These are phyloP conservation scores for Acholoe squamosa DNA, from an alignment of 2,888 invertebrate species.

Conservation along the genomic window DNA sequence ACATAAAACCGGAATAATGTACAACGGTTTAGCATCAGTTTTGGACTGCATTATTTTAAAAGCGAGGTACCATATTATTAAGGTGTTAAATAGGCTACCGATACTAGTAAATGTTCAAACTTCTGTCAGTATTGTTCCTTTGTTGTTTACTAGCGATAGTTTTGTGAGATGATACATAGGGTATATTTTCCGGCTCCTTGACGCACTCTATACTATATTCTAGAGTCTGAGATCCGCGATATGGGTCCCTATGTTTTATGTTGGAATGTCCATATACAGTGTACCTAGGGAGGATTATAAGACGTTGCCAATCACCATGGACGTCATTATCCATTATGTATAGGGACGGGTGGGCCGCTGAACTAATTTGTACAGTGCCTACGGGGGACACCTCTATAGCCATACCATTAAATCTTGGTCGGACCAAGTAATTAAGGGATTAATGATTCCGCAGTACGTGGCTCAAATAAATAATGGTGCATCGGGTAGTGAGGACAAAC, in stretches of 20 bases:
- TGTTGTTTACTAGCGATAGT: too few species aligned
- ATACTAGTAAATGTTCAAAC: too few species aligned
- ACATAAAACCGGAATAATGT: too few species aligned
- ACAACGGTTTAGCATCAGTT: too few species aligned
- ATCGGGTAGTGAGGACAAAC: not conserved
- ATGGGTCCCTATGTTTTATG: not conserved
- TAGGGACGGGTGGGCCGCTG: not conserved
- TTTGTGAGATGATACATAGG: too few species aligned
- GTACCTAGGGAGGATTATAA: not conserved
- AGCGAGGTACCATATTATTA: too few species aligned
- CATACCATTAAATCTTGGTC: slow-evolving; percentile 8
- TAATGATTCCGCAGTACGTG: slow-evolving; percentile 37
- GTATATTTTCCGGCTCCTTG: too few species aligned
- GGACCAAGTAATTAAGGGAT: slow-evolving; percentile 32
- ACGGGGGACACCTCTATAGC: not conserved
- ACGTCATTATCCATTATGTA: slow-evolving; percentile 29
- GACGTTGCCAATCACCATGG: slow-evolving; percentile 26
- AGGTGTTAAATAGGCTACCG: too few species aligned
- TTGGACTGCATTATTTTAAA: too few species aligned
- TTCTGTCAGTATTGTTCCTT: too few species aligned
- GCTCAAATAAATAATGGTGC: slow-evolving; percentile 22
- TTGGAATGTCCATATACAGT: not conserved
- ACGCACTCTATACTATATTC: too few species aligned
- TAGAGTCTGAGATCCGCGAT: too few species aligned
- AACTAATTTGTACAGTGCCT: slow-evolving; percentile 13